A percentile compares a stretch with the other conserved stretches of the same genome.
Evolutionary conservation across 2,888 invertebrate species (phyloP).

Genomic region (Aporophyla nigra): DNA sequence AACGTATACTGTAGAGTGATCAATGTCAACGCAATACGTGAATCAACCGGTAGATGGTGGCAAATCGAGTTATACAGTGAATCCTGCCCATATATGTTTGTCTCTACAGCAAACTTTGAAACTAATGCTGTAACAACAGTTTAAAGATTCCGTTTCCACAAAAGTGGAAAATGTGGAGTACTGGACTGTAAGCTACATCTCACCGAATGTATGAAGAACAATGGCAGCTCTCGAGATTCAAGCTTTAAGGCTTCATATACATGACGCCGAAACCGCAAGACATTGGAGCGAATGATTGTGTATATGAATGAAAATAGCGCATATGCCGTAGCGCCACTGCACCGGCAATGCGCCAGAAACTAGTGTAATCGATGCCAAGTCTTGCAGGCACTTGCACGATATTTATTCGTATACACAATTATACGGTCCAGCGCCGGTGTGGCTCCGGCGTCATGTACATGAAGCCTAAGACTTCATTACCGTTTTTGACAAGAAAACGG

Average conservation of each 20-base stretch:
- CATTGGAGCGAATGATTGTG: too few species aligned
- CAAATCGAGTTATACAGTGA: background rate
- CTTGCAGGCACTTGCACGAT: too few species aligned
- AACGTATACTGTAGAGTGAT: constrained; percentile 4
- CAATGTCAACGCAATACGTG: background rate
- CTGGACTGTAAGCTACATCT: background rate
- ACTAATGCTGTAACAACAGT: background rate
- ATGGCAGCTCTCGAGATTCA: background rate
- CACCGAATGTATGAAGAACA: background rate
- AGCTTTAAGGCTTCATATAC: background rate
- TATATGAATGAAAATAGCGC: too few species aligned
- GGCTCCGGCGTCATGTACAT: too few species aligned
- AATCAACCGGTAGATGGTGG: constrained; percentile 49
- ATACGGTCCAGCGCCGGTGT: too few species aligned
- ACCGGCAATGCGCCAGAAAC: too few species aligned
- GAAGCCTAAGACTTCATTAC: background rate
- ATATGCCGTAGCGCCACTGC: too few species aligned
- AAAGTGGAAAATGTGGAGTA: background rate
- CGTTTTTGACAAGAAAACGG: background rate
- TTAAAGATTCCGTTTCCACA: background rate
- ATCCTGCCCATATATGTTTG: background rate
- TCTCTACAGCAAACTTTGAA: background rate
- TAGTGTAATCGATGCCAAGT: too few species aligned
- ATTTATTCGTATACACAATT: too few species aligned
- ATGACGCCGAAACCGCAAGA: too few species aligned